A percentile compares a stretch with the other conserved stretches of the same genome.
These are phyloP conservation scores for Microcebus tavaratra DNA, from an alignment of 2,113 vertebrate species.

Conservation along the genomic window DNA sequence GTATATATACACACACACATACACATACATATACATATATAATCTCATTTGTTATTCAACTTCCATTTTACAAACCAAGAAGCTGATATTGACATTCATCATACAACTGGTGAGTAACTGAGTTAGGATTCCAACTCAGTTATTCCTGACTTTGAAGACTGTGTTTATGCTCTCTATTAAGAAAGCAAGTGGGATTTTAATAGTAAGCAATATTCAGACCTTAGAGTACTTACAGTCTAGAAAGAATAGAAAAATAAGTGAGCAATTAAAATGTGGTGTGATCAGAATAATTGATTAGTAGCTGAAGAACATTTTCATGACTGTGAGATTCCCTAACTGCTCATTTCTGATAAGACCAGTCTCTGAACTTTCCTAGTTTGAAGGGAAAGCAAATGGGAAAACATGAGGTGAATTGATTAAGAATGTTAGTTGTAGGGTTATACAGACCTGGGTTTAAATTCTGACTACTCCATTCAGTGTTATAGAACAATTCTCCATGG, in stretches of 20 bases:
- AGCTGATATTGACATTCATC: neutral
- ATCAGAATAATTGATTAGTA: neutral
- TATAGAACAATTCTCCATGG: neutral
- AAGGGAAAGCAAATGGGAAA: neutral
- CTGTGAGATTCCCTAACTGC: neutral
- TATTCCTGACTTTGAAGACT: neutral
- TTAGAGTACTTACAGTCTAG: neutral
- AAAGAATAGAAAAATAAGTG: neutral
- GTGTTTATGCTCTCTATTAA: neutral
- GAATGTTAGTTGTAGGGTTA: neutral
- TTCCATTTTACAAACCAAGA: neutral
- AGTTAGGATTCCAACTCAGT: neutral
- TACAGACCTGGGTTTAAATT: neutral
- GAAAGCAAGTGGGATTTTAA: neutral
- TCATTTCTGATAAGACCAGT: neutral
- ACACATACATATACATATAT: no score
- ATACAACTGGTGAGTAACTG: neutral
- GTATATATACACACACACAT: neutral
- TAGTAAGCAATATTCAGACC: neutral
- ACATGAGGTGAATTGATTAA: neutral
- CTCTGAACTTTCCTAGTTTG: neutral
- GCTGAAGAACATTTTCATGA: neutral
- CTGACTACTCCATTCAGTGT: neutral
- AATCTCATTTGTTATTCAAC: neutral
- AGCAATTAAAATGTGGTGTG: neutral